These are phyloP conservation scores for Cheiracanthium punctorium DNA, from an alignment of 2,888 invertebrate genomes.

Conservation along the genomic window DNA sequence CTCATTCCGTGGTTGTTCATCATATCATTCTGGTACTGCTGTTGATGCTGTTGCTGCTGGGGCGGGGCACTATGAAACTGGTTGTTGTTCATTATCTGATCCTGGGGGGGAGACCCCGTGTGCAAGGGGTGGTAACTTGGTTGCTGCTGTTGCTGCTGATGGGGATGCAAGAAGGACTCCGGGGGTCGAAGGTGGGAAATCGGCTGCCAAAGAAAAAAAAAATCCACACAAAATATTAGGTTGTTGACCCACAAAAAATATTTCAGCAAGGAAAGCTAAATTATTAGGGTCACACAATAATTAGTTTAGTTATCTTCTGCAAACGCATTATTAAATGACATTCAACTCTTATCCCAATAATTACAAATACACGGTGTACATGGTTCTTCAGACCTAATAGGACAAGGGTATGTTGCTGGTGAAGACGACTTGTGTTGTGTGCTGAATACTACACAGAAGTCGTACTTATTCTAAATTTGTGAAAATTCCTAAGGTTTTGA, in stretches of 20 bases:
- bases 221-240: not conserved
- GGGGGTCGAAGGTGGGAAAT: slow-evolving; percentile 47
- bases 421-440: no score
- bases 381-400: no score
- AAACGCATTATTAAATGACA: not conserved
- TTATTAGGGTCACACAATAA: not conserved
- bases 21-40: slow-evolving; percentile 58
- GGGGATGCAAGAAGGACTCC: slow-evolving; percentile 30
- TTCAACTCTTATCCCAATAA: no score
- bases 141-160: slow-evolving; percentile 32
- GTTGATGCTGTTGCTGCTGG: slow-evolving; percentile 51
- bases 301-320: not conserved
- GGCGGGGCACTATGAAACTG: slow-evolving; percentile 56
- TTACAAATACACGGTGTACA: no score
- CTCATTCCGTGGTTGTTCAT: slow-evolving; percentile 51
- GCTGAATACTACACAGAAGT: no score
- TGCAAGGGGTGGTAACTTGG: slow-evolving; percentile 17
- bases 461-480: no score
- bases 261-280: not conserved
- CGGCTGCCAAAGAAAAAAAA: slow-evolving; percentile 9
- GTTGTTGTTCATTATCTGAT: slow-evolving; percentile 45
- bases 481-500: no score
- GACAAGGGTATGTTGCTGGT: no score
- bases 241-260: not conserved
- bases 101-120: slow-evolving; percentile 28